A percentile compares a stretch with the other conserved stretches of the same genome.
Evolutionary conservation across 35 echinoderm and acorn worm species (phyloP).

Genomic region (Apostichopus japonicus): DNA sequence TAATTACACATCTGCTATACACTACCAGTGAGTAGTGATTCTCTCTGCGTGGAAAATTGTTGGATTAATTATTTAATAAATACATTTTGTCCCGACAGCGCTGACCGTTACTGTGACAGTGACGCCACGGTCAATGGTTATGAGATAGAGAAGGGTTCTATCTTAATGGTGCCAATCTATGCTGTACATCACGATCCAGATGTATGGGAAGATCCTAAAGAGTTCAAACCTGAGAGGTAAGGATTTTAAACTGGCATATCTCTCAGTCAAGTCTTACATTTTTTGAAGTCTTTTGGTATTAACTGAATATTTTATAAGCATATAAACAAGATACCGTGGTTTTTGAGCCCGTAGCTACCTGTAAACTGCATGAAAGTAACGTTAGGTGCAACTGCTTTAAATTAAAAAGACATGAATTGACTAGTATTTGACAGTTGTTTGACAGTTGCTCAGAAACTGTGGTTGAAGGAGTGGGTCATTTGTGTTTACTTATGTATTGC

Average conservation of each 20-base stretch:
- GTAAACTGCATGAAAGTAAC: no score
- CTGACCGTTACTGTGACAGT: constrained; percentile 14
- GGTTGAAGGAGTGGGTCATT: no score
- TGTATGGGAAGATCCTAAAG: constrained; percentile 32
- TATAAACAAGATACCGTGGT: not conserved
- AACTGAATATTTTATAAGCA: not conserved
- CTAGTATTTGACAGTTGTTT: no score
- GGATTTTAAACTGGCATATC: not conserved
- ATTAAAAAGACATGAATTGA: no score
- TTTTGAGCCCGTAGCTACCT: not conserved
- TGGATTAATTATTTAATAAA: no score
- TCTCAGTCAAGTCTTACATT: not conserved
- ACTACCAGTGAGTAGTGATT: no score
- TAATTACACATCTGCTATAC: no score
- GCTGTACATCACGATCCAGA: constrained; percentile 36
- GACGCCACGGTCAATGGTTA: not conserved
- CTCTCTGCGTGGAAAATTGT: no score
- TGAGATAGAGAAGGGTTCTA: not conserved
- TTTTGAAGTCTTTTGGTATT: not conserved
- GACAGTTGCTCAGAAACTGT: no score
- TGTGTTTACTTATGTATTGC: no score
- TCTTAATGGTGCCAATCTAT: constrained; percentile 31
- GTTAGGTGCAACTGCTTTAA: no score
- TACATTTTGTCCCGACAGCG: not conserved
- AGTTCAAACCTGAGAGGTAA: constrained; percentile 55